Base-by-base conservation (phyloP, 2,888 invertebrate genomes). In the Tuberolachnus salignus region DNA sequence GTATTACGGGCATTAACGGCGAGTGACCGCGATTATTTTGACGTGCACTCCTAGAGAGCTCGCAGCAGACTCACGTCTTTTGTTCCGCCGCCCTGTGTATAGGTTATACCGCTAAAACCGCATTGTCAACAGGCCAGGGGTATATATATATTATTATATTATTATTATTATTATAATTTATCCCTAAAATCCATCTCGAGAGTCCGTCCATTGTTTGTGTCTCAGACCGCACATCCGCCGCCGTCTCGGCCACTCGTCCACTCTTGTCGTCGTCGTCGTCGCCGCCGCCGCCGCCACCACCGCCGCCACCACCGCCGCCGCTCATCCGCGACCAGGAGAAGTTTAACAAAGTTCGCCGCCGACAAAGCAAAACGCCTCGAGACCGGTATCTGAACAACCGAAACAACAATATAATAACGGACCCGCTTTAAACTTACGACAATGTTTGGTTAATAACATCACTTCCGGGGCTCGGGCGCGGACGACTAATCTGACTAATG, bases 401-500 rank as follows among this genome's bases (percentile, higher is more conserved):
- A 67, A 75, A 75, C 75, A 75, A 75, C 57, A 75, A 44, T 42
- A 75, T 67, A 75, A 55, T 53, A n/a, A n/a, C n/a, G n/a, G n/a
- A n/a, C 49, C 26, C 23, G 26, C 14, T 67, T 4, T 55, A 67
- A 78, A 78, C 75, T 51, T 16, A 63, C 44, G 53, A 64, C 74
- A 59, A 67, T 49, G 75, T 78, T 78, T 67, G 59, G 67, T 49
- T 78, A 78, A 78, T 67, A 78, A 78, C 67, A 59, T 75, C 67
- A 42, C 75, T 59, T 59, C 26, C 46, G 64, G 53, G 57, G 23
- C 46, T 51, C 16, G 55, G 1, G 6, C n/a, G 26, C 34, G 34
- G 34, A 4, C 19, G 49, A 19, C 55, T 59, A 78, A 78, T 78
- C 75, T 67, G 21, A 78, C 75, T 78, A 78, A 78, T 69, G 75